Conservation (phyloP, 2,888 invertebrate genomes). For the Acleris laterana region DNA sequence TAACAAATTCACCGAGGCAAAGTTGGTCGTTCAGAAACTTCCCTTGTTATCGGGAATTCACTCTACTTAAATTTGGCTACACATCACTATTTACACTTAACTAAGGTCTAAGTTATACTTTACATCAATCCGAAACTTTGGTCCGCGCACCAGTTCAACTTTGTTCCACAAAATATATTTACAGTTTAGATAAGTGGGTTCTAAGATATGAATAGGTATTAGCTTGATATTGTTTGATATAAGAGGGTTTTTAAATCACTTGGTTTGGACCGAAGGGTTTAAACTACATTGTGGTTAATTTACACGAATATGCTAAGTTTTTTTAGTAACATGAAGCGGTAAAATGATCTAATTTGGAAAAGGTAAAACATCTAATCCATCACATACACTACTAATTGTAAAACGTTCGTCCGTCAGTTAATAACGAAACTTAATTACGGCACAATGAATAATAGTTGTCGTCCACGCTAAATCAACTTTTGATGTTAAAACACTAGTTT, state of each 20-base stretch:
- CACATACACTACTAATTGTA: conserved; percentile 58
- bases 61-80: conserved; percentile 49
- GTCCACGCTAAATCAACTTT: conserved; percentile 2
- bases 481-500: conserved; percentile 14
- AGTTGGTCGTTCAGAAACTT: conserved; percentile 40
- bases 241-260: conserved; percentile 68
- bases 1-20: conserved; percentile 22
- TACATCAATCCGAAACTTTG: conserved; percentile 54
- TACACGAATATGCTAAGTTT: conserved; percentile 40
- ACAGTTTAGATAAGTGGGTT: conserved; percentile 51
- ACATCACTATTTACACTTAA: conserved; percentile 49
- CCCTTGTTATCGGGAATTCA: conserved; percentile 47
- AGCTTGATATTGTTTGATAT: conserved; percentile 61
- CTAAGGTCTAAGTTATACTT: conserved; percentile 42
- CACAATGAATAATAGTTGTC: conserved; percentile 25
- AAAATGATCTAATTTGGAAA: conserved; percentile 46
- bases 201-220: conserved; percentile 43
- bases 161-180: conserved; percentile 45
- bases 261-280: conserved; percentile 67
- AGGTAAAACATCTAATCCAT: conserved; percentile 54
- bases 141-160: conserved; percentile 57
- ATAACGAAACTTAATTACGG: conserved; percentile 38
- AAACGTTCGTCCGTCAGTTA: conserved; percentile 38
- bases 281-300: conserved; percentile 42
- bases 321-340: conserved; percentile 44